Evolutionary conservation across 2,888 invertebrate genomes (phyloP).

Genomic region (Amphipoea oculea): DNA sequence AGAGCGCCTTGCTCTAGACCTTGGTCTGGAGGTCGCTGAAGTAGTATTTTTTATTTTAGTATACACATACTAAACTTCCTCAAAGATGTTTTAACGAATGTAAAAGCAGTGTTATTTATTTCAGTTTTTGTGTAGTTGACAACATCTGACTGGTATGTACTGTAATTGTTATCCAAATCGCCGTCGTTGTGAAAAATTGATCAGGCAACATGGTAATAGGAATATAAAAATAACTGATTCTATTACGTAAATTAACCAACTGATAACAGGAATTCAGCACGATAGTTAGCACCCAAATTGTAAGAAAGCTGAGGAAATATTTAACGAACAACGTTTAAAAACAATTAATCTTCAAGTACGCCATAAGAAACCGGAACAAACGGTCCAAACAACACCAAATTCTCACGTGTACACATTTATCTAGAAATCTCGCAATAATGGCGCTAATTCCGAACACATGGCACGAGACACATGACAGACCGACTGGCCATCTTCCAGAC

Average conservation of each 20-base stretch:
- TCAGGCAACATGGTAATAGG: not conserved
- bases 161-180: not conserved
- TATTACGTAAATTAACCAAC: not conserved
- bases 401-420: constrained; percentile 24
- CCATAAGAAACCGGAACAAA: not conserved
- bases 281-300: not conserved
- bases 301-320: not conserved
- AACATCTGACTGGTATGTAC: not conserved
- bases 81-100: not conserved
- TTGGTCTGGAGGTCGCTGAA: constrained; percentile 54
- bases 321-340: not conserved
- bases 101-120: constrained; percentile 14
- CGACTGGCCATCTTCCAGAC: constrained; percentile 79
- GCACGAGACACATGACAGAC: constrained; percentile 53
- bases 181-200: not conserved
- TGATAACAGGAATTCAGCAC: not conserved
- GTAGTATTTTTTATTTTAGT: constrained; percentile 42
- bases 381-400: constrained; percentile 20
- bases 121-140: constrained; percentile 3
- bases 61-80: constrained; percentile 32
- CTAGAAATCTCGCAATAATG: constrained; percentile 40
- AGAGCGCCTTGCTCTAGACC: constrained; percentile 40
- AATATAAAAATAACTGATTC: not conserved
- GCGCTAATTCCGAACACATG: constrained; percentile 53
- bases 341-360: constrained; percentile 10